A percentile compares a stretch with the other conserved stretches of the same genome.
Evolutionary conservation across 1,140 invertebrate species (phyloP).

Genomic region (Drosophila suzukii): DNA sequence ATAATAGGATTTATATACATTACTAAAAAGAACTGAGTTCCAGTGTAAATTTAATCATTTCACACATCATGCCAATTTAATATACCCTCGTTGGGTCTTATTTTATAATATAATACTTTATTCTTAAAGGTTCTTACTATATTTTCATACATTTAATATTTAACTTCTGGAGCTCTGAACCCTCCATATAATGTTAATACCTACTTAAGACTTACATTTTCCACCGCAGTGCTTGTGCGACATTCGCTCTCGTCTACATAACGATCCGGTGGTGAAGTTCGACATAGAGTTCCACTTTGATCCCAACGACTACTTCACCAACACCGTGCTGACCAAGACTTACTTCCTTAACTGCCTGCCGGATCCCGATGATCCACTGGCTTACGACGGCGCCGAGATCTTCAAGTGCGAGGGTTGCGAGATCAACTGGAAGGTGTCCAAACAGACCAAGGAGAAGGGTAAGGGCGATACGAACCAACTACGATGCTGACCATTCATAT

Average conservation of each 20-base stretch:
- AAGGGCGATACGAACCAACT: conserved; percentile 84
- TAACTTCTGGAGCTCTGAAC: no score
- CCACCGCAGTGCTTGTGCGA: conserved; percentile 37
- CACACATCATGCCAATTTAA: no score
- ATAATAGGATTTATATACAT: background rate
- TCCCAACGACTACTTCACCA: conserved; percentile 95
- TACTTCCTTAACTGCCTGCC: conserved; percentile 94
- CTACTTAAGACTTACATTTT: background rate
- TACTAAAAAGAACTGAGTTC: no score
- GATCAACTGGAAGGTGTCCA: conserved; percentile 87
- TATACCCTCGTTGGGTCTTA: no score
- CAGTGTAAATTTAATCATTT: no score
- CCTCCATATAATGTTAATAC: background rate
- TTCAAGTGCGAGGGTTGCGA: conserved; percentile 90
- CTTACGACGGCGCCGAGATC: conserved; percentile 97
- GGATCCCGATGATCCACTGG: conserved; percentile 93
- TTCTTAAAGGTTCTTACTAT: background rate
- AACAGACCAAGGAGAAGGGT: conserved; percentile 93
- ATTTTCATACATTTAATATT: background rate
- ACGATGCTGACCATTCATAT: background rate
- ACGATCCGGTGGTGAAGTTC: conserved; percentile 86
- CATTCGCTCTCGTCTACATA: conserved; percentile 61
- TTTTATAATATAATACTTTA: background rate
- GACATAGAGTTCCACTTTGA: conserved; percentile 94
- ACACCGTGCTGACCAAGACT: conserved; percentile 93